Conservation (phyloP, 2,888 invertebrate genomes). For the Smittia aterrima region DNA sequence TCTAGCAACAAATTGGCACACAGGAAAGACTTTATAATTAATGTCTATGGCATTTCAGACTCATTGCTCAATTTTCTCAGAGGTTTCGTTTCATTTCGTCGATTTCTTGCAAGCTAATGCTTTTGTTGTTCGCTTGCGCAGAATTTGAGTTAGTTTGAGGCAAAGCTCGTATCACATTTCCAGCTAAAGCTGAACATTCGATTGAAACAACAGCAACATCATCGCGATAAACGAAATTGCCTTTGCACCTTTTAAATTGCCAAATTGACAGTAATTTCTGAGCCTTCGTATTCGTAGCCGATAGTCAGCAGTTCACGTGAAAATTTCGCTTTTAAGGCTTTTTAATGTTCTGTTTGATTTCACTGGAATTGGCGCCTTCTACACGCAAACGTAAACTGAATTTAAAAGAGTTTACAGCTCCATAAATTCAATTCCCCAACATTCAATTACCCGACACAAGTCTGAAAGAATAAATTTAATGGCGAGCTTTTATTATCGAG, state of each 20-base stretch:
- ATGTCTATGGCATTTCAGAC: conserved; percentile 36
- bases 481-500: background rate
- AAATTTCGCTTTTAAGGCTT: background rate
- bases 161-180: background rate
- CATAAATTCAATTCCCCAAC: background rate
- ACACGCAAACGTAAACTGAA: background rate
- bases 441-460: background rate
- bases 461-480: background rate
- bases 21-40: conserved; percentile 40
- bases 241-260: background rate
- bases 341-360: background rate
- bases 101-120: background rate
- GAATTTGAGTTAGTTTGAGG: background rate
- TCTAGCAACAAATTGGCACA: conserved; percentile 17
- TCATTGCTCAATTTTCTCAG: conserved; percentile 6
- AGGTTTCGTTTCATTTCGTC: background rate
- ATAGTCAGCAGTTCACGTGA: background rate
- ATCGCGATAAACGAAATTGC: conserved; percentile 9
- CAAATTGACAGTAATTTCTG: conserved; percentile 7
- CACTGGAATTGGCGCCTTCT: background rate
- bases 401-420: background rate
- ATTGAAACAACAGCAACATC: background rate
- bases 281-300: background rate
- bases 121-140: background rate
- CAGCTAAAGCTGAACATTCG: too few relatives aligned